Percentiles rank a stretch among this genome's conserved stretches.
phyloP scores from a whole-genome alignment of 2,797 vertebrate species.

The Dermochelys coriacea region DNA sequence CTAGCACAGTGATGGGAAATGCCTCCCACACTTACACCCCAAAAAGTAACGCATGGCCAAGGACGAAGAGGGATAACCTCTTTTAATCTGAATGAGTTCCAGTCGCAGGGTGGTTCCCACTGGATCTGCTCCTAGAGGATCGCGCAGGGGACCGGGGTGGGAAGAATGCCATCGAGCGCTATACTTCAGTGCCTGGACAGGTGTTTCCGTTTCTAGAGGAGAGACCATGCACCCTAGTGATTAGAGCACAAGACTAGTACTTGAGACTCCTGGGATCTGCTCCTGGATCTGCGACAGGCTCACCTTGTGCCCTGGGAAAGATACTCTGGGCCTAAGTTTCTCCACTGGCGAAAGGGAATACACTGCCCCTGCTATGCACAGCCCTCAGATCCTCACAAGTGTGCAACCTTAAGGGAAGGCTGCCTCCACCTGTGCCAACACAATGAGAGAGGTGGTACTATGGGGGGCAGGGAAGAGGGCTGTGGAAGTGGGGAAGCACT shows the following conservation, averaged over 20 bases:
- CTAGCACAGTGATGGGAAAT: neutral
- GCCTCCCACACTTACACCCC: neutral
- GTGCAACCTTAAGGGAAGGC: fast-evolving
- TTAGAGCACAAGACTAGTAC: neutral
- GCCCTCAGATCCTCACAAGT: neutral
- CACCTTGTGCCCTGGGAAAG: too few relatives aligned
- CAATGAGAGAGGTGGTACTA: neutral
- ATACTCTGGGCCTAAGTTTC: neutral
- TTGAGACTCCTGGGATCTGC: neutral
- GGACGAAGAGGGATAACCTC: neutral
- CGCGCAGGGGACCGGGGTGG: neutral
- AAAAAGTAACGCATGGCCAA: neutral
- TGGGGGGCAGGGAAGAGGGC: neutral
- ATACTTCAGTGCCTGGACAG: neutral
- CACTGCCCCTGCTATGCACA: neutral
- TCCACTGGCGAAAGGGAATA: neutral
- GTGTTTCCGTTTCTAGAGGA: neutral
- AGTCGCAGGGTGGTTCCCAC: neutral
- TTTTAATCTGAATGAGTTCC: neutral
- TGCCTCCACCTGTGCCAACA: neutral
- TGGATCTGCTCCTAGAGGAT: neutral
- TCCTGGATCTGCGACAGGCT: neutral
- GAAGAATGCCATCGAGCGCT: neutral
- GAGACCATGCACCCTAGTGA: too few relatives aligned
- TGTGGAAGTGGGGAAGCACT: neutral